Conservation (phyloP, 2,888 invertebrate genomes). For the Globia sparganii region DNA sequence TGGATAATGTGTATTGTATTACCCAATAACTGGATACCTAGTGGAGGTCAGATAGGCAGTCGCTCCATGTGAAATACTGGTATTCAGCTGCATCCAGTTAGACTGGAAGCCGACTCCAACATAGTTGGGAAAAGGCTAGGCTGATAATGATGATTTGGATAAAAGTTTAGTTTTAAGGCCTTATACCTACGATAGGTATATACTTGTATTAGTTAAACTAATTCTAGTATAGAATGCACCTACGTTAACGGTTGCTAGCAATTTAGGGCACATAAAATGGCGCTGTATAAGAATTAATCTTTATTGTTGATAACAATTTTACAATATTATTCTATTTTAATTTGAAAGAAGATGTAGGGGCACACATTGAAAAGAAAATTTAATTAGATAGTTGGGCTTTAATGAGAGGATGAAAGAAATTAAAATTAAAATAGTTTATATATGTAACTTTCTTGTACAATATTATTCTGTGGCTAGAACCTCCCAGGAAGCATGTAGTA, state of each 20-base stretch:
- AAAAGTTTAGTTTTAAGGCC: neutral
- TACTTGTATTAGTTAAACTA: neutral
- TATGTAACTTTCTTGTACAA: too few relatives aligned
- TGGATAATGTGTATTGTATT: neutral
- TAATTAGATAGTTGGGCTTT: neutral
- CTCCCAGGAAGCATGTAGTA: too few relatives aligned
- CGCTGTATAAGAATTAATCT: slow-evolving; percentile 14
- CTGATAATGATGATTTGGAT: too few relatives aligned
- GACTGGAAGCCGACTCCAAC: too few relatives aligned
- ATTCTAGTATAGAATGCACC: slow-evolving; percentile 19
- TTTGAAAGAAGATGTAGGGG: neutral
- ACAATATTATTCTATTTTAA: neutral
- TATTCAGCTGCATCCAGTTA: too few relatives aligned
- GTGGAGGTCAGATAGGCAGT: too few relatives aligned
- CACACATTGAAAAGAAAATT: neutral
- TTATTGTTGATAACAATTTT: neutral
- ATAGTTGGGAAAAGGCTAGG: too few relatives aligned
- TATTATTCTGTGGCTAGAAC: too few relatives aligned
- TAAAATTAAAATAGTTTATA: too few relatives aligned
- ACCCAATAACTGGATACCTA: too few relatives aligned
- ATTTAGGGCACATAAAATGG: slow-evolving; percentile 39
- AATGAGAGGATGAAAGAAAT: neutral
- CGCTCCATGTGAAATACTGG: too few relatives aligned
- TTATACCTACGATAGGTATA: too few relatives aligned
- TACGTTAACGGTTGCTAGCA: slow-evolving; percentile 2